Evolutionary conservation across 1,140 invertebrate species (phyloP), one percentile per base, ranked within the genome.

Genomic region (Bemisia tabaci): DNA sequence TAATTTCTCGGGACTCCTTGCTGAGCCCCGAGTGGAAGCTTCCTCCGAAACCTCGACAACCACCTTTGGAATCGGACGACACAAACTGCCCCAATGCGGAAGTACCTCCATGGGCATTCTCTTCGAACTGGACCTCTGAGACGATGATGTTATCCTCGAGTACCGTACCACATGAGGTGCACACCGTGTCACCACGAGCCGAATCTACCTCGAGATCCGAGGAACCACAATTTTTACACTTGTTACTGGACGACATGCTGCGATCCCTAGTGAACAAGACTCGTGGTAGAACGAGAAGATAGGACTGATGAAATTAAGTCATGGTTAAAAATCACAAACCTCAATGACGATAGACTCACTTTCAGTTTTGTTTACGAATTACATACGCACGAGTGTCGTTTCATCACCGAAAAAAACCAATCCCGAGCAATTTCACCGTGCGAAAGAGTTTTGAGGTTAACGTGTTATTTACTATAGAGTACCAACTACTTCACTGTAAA

Each of bases 81-180:
- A 98, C 92, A 79, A 96, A 96, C 74, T 95, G 91, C 66, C 95
- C 95, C 69, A 97, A 86, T 21, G 92, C 87, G 68, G 87, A 90
- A 61, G 88, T 84, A 62, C 89, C 89, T 22, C 95, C 96, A 76
- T 89, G 87, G 22, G 90, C 85, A 76, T 90, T 89, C 78, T 98
- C 96, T 77, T 95, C 89, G 76, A 97, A 98, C 75, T 96, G 91
- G 63, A 97, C 87, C 77, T 98, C 95, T 2, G 91, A 92, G 25
- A 99, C 94, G 74, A 99, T 98, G 62, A 95, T 87, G 72, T 91
- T 94, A 72, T 97, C 94, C 76, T 98, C 95, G 1, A 98, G 77
- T 1, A 99, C 96, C 33, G 90, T 88, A 60, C 96, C 97, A 82
- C 97, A 99, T 72, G 88, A 87, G 33, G 90, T 97, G 80, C 97